These are phyloP conservation scores for Tadarida brasiliensis DNA, from an alignment of 2,797 vertebrate species.

Conservation along the genomic window DNA sequence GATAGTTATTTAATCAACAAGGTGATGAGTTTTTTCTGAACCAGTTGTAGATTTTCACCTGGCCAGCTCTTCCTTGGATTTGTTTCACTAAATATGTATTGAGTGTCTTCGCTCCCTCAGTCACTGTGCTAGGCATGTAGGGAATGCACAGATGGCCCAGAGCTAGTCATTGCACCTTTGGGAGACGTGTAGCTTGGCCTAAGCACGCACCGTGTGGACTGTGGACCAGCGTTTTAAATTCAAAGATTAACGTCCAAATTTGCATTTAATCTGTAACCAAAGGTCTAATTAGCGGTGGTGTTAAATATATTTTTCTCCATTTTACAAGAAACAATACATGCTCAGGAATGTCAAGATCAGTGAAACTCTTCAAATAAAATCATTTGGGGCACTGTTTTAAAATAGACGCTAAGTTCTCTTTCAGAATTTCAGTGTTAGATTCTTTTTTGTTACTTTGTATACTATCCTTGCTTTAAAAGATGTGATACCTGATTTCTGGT, in stretches of 20 bases:
- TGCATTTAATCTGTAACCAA: not conserved
- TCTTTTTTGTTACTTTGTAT: not conserved
- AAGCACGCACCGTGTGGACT: not conserved
- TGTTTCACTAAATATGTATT: not conserved
- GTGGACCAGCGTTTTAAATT: not conserved
- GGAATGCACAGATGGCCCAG: not conserved
- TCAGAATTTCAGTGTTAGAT: conserved; percentile 1
- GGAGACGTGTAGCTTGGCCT: not conserved
- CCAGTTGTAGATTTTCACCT: conserved; percentile 21
- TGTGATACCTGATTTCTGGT: not conserved
- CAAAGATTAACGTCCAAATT: conserved; percentile 55
- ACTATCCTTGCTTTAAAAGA: conserved; percentile 17
- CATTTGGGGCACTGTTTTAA: not conserved
- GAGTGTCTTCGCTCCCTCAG: not conserved
- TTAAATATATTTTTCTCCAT: conserved; percentile 16
- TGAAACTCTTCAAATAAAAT: conserved; percentile 43
- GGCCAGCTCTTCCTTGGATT: conserved; percentile 5
- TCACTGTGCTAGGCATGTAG: not conserved
- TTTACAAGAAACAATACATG: conserved; percentile 10
- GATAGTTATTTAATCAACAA: conserved; percentile 53
- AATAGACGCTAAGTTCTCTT: conserved; percentile 19
- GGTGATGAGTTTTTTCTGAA: conserved; percentile 24
- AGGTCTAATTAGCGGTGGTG: conserved; percentile 8
- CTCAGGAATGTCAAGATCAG: not conserved
- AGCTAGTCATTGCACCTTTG: not conserved